A percentile compares a stretch with the other conserved stretches of the same genome.
These are phyloP conservation scores for Drosophila macrospina DNA, from an alignment of 2,888 invertebrate species.

Conservation along the genomic window DNA sequence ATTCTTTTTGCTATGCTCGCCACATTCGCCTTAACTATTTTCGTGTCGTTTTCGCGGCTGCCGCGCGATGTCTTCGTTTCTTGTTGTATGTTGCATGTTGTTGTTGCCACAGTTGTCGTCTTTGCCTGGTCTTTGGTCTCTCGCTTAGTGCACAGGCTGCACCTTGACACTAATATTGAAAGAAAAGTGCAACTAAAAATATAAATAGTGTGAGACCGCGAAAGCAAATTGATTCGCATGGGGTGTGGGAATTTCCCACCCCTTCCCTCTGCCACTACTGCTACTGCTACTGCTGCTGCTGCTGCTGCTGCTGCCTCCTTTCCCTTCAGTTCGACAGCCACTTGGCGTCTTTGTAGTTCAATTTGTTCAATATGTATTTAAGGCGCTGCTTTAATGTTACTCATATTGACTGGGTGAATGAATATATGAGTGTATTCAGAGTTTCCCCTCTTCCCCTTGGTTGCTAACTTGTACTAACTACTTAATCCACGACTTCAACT, in stretches of 20 bases:
- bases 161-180: constrained; percentile 80
- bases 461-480: constrained; percentile 1
- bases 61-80: constrained; percentile 41
- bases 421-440: constrained; percentile 22
- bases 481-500: constrained; percentile 14
- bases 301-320: too few species aligned
- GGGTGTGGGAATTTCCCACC: constrained; percentile 23
- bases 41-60: constrained; percentile 42
- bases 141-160: constrained; percentile 62
- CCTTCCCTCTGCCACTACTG: not conserved
- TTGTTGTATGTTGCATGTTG: constrained; percentile 26
- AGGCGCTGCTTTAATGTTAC: constrained; percentile 22
- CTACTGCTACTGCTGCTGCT: not conserved
- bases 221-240: constrained; percentile 59
- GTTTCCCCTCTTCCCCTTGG: not conserved
- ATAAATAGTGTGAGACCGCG: constrained; percentile 62
- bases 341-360: constrained; percentile 52
- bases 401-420: constrained; percentile 27
- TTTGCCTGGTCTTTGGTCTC: constrained; percentile 35
- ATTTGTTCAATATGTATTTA: constrained; percentile 34
- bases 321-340: constrained; percentile 32
- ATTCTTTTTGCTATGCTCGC: constrained; percentile 10
- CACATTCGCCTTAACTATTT: constrained; percentile 37
- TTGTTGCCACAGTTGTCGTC: constrained; percentile 26
- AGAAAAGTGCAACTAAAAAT: constrained; percentile 67